These are phyloP conservation scores for Orthosia gracilis DNA, from an alignment of 2,888 invertebrate species.

Conservation along the genomic window DNA sequence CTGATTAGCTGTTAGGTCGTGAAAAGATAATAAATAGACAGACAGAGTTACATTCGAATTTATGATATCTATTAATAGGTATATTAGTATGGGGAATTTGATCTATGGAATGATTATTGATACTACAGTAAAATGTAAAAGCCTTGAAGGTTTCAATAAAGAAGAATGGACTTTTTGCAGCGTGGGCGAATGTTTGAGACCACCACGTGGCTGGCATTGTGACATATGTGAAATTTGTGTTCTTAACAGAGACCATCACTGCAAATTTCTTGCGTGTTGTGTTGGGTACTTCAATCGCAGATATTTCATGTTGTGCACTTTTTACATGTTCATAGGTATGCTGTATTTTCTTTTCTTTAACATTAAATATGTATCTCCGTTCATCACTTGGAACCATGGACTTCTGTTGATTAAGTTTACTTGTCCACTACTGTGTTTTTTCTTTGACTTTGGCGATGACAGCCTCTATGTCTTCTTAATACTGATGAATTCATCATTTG, in stretches of 20 bases:
- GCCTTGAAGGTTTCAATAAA: constrained; percentile 87
- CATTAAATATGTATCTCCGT: constrained; percentile 92
- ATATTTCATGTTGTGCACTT: constrained; percentile 95
- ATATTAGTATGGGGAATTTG: constrained; percentile 91
- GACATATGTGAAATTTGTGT: constrained; percentile 96
- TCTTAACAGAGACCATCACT: constrained; percentile 96
- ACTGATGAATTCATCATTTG: constrained; percentile 93
- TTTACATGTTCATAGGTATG: constrained; percentile 94
- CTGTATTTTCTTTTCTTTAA: constrained; percentile 94
- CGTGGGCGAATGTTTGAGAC: constrained; percentile 94
- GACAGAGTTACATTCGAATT: no score
- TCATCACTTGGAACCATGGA: constrained; percentile 91
- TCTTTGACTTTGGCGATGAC: constrained; percentile 92
- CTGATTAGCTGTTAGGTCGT: no score
- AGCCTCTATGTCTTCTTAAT: constrained; percentile 94
- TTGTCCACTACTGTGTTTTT: constrained; percentile 94
- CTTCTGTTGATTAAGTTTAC: constrained; percentile 92
- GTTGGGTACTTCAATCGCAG: constrained; percentile 96
- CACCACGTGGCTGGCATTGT: constrained; percentile 98
- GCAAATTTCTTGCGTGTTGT: constrained; percentile 97
- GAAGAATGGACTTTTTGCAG: constrained; percentile 94
- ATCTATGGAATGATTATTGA: constrained; percentile 94
- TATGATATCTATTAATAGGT: no score
- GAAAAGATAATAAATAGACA: no score
- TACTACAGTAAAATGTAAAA: constrained; percentile 93